A percentile compares a stretch with the other conserved stretches of the same genome.
phyloP scores from a whole-genome alignment of 1,140 invertebrate species.

The Pomacea maculata region DNA sequence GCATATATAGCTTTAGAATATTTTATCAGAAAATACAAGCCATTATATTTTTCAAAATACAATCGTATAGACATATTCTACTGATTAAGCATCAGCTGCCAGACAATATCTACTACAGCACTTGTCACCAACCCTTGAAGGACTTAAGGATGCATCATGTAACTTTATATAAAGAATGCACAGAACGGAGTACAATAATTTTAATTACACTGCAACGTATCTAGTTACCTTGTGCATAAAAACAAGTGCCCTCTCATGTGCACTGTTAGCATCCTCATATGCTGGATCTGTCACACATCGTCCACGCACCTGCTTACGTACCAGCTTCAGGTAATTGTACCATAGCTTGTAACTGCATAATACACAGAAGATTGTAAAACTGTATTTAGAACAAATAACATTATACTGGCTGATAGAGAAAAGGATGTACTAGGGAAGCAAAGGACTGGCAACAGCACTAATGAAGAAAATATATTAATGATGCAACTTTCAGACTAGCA shows the following conservation, averaged over 20 bases:
- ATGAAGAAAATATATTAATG: too few relatives aligned
- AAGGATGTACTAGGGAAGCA: too few relatives aligned
- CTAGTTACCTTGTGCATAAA: slow-evolving; percentile 92
- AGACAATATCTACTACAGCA: too few relatives aligned
- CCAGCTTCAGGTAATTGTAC: slow-evolving; percentile 92
- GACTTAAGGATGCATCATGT: neutral
- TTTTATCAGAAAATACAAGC: too few relatives aligned
- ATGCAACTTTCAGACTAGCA: neutral
- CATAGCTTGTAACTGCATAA: slow-evolving; percentile 92
- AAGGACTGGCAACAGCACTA: too few relatives aligned
- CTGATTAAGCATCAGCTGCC: too few relatives aligned
- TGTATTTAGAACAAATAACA: too few relatives aligned
- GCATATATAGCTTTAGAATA: too few relatives aligned
- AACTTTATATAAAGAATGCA: neutral
- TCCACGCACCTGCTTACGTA: slow-evolving; percentile 83
- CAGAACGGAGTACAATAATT: neutral
- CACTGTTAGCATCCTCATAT: slow-evolving; percentile 94
- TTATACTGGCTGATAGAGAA: too few relatives aligned
- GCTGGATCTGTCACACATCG: slow-evolving; percentile 84
- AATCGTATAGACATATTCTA: too few relatives aligned
- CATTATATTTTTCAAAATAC: too few relatives aligned
- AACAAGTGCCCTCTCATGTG: slow-evolving; percentile 93
- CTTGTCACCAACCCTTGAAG: too few relatives aligned
- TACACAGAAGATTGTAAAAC: neutral
- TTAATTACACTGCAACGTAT: neutral